Conservation (phyloP, 1,140 invertebrate species). For the Drosophila triauraria region DNA sequence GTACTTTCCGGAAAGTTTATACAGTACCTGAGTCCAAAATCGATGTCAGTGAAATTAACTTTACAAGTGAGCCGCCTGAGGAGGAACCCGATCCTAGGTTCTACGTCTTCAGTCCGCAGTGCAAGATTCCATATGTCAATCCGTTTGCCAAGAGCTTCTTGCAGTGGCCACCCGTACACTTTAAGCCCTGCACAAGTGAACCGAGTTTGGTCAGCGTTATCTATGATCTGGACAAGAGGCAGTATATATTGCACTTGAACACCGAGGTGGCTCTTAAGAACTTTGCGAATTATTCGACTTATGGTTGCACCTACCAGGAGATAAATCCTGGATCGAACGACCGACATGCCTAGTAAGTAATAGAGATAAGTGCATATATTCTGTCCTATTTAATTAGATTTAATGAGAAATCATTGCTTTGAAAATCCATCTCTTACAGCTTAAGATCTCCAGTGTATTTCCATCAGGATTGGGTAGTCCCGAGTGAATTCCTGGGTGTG, state of each 20-base stretch:
- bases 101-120: conserved; percentile 29
- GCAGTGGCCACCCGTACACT: conserved; percentile 86
- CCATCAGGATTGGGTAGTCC: conserved; percentile 24
- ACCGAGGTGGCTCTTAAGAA: conserved; percentile 62
- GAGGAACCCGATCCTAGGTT: conserved; percentile 5
- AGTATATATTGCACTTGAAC: conserved; percentile 64
- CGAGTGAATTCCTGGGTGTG: conserved; percentile 18
- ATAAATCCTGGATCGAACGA: conserved; percentile 8
- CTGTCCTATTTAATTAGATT: background rate
- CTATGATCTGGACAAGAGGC: conserved; percentile 49
- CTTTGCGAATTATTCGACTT: conserved; percentile 8
- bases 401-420: background rate
- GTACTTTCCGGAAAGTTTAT: background rate
- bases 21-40: background rate
- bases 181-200: conserved; percentile 86
- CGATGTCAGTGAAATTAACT: background rate
- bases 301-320: conserved; percentile 21
- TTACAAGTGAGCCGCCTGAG: background rate
- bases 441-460: background rate
- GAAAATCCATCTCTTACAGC: conserved; percentile 4
- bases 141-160: conserved; percentile 87
- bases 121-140: conserved; percentile 86
- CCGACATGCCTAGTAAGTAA: conserved; percentile 11
- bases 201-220: conserved; percentile 84
- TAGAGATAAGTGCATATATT: too few species aligned